These are phyloP conservation scores for Lordiphosa mommai DNA, from an alignment of 1,140 invertebrate genomes.

Conservation along the genomic window DNA sequence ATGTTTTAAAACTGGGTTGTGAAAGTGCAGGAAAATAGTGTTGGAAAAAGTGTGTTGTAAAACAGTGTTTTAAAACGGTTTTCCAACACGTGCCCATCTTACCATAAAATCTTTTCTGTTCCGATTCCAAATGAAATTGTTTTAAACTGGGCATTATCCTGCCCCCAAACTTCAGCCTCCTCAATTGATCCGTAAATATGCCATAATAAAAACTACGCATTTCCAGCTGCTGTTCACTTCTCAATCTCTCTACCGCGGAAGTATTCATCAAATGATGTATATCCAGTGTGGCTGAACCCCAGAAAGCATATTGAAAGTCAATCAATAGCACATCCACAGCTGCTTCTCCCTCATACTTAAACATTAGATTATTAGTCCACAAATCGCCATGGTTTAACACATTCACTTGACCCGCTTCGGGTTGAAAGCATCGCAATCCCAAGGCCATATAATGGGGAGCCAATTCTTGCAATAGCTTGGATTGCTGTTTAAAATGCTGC, in stretches of 20 bases:
- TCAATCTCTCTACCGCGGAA: conserved; percentile 39
- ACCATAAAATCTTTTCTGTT: conserved; percentile 64
- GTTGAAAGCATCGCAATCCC: conserved; percentile 47
- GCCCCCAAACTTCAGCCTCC: conserved; percentile 25
- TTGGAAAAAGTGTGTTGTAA: no score
- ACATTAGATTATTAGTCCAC: conserved; percentile 86
- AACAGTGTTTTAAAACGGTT: no score
- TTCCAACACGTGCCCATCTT: no score
- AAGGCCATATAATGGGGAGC: conserved; percentile 38
- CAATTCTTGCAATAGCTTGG: conserved; percentile 26
- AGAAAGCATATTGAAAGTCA: conserved; percentile 66
- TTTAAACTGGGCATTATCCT: conserved; percentile 45
- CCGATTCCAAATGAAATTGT: conserved; percentile 43
- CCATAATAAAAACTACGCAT: conserved; percentile 51
- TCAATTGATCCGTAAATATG: conserved; percentile 27
- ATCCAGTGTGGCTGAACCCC: conserved; percentile 60
- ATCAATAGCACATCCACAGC: conserved; percentile 79
- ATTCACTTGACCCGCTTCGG: conserved; percentile 80
- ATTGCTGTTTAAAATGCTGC: conserved; percentile 15
- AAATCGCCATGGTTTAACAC: conserved; percentile 84
- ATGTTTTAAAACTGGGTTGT: no score
- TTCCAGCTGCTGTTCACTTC: conserved; percentile 26
- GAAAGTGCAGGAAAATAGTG: no score
- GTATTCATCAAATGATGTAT: conserved; percentile 65
- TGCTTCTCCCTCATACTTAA: conserved; percentile 81